Base-by-base conservation (phyloP, 2,888 invertebrate species). In the Hypselothyrea guttata region DNA sequence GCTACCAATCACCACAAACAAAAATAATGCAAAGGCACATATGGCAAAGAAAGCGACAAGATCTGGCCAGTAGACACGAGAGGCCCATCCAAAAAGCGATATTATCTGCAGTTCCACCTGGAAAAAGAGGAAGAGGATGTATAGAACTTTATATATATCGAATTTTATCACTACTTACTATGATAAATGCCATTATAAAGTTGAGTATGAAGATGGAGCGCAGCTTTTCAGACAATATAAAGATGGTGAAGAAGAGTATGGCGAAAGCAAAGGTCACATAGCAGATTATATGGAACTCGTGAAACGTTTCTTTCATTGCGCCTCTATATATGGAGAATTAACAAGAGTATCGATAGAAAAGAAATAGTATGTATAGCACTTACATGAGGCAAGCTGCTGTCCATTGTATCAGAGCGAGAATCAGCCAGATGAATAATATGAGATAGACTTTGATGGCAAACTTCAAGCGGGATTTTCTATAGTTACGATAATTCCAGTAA, bases 111-210 rank as follows among this genome's bases (percentile, higher is more conserved):
- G 57, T 31, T 81, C 67, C 5, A 62, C 72, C 76, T 77, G 1
- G 1, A 12, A 33, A n/a, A 1, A 4, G 3, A 9, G 11, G 4
- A 2, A 15, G 3, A 4, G 4, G 16, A 13, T 5, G 8, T 1
- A 2, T 1, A 7, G 28, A 11, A 8, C 11, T 8, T 9, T 7
- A 4, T 27, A 0, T 0, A 3, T 9, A 0, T 7, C n/a, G n/a
- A n/a, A n/a, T n/a, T n/a, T n/a, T n/a, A n/a, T n/a, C n/a, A n/a
- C 1, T 2, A 75, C 76, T 82, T 7, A 77, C 76, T 13, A 82
- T 78, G 2, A 64, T 0, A 1, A 78, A 2, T 16, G 38, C 1
- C 0, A 70, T 0, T 0, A 70, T 0, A 2, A 46, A 28, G 13
- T 67, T 77, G 0, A 72, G 0, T 0, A 13, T 1, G 0, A 4